Percentiles rank a stretch among this genome's conserved stretches.
Conservation (phyloP, 2,113 vertebrate species). For the Alethe diademata region DNA sequence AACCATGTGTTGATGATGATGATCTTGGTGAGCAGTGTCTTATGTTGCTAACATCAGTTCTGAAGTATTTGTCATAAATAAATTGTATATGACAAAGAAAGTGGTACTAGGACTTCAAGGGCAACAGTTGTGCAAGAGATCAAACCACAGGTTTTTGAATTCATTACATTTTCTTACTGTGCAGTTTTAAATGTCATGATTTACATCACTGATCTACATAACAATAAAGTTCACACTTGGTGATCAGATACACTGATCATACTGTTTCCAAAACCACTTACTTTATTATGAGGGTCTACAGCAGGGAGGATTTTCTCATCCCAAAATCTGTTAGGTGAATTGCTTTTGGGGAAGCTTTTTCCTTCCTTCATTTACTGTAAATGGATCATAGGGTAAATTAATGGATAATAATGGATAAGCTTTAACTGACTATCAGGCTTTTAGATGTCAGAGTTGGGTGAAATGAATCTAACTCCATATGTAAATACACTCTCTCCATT, state of each 20-base stretch:
- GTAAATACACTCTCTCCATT: neutral
- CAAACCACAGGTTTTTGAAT: neutral
- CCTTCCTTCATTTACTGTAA: neutral
- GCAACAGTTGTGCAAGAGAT: neutral
- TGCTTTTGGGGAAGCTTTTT: neutral
- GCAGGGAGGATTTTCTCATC: neutral
- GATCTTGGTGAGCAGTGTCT: neutral
- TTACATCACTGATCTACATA: neutral
- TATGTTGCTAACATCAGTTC: neutral
- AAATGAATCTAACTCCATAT: neutral
- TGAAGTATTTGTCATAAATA: neutral
- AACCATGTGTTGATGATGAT: neutral
- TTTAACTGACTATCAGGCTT: neutral
- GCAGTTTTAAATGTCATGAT: neutral
- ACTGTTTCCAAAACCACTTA: neutral
- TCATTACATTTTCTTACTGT: neutral
- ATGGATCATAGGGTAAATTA: neutral
- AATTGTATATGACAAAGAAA: neutral
- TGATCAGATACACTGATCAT: neutral
- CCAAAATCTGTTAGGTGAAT: neutral
- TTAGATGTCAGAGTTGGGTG: neutral
- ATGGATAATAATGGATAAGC: neutral
- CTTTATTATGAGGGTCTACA: neutral
- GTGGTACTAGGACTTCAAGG: neutral
- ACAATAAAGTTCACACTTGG: neutral